A percentile compares a stretch with the other conserved stretches of the same genome.
These are phyloP conservation scores for Drosophila dunni DNA, from an alignment of 1,140 invertebrate genomes.

Conservation along the genomic window DNA sequence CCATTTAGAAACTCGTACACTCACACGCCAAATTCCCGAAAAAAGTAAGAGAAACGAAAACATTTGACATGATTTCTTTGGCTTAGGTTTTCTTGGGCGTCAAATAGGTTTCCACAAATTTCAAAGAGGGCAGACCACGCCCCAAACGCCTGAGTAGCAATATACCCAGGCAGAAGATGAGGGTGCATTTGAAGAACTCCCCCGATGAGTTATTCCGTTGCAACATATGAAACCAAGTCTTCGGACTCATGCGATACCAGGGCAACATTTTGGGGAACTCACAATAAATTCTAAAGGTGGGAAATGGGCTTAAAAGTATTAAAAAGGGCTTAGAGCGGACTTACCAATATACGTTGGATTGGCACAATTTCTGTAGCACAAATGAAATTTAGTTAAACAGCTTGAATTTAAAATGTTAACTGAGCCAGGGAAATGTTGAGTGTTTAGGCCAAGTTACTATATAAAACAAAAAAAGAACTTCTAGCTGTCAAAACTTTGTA, in stretches of 20 bases:
- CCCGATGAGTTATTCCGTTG: not conserved
- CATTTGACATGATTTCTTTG: not conserved
- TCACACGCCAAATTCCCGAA: too few relatives aligned
- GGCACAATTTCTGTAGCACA: not conserved
- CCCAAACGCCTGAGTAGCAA: constrained; percentile 13
- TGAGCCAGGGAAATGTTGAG: not conserved
- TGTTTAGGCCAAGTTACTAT: not conserved
- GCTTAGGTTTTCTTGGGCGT: not conserved
- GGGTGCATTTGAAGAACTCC: constrained; percentile 18
- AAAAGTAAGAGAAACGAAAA: too few relatives aligned
- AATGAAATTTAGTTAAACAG: constrained; percentile 6
- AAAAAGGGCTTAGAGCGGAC: not conserved
- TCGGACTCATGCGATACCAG: constrained; percentile 8
- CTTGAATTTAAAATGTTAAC: not conserved
- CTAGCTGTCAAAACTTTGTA: too few relatives aligned
- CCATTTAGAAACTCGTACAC: too few relatives aligned
- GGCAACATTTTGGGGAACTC: not conserved
- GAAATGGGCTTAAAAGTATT: not conserved
- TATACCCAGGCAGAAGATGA: constrained; percentile 8
- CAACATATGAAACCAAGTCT: constrained; percentile 1
- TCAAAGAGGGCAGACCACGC: not conserved
- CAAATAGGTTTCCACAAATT: constrained; percentile 4
- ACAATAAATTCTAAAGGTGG: not conserved
- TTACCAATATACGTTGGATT: not conserved
- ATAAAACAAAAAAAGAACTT: too few relatives aligned